Conservation (phyloP, 2,113 vertebrate genomes). For the Catharus bicknelli region DNA sequence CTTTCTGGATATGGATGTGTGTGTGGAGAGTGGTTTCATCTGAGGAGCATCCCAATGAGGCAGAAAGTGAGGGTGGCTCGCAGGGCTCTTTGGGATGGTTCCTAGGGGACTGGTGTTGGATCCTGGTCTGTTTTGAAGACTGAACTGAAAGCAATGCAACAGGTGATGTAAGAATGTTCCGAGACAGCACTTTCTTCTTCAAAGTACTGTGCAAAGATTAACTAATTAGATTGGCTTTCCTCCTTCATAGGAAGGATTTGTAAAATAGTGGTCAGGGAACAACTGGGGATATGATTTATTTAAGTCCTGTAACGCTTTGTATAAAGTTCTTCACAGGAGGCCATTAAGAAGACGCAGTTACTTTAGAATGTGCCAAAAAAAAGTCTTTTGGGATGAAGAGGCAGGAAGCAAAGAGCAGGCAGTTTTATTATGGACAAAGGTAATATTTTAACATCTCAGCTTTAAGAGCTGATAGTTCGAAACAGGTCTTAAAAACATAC, state of each 20-base stretch:
- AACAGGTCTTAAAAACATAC: neutral
- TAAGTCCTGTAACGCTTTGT: constrained; percentile 41
- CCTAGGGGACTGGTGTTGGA: neutral
- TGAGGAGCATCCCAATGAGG: neutral
- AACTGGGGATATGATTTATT: constrained; percentile 54
- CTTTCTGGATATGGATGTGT: neutral
- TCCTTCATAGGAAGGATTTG: constrained; percentile 15
- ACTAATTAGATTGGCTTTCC: constrained; percentile 44
- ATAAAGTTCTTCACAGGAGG: constrained; percentile 20
- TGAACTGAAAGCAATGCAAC: neutral
- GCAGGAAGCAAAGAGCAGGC: neutral
- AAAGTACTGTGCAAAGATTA: constrained; percentile 35
- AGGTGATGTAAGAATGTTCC: constrained; percentile 18
- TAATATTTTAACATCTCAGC: neutral
- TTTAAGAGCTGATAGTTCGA: neutral
- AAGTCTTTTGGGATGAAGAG: neutral
- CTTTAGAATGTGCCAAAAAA: neutral
- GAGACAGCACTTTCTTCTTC: neutral
- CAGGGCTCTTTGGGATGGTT: neutral
- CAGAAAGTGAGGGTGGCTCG: neutral
- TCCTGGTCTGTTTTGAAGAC: constrained; percentile 10
- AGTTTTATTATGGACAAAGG: neutral
- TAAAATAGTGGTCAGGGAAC: constrained; percentile 2
- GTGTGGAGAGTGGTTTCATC: neutral
- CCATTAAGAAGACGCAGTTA: constrained; percentile 29